These are phyloP conservation scores for Passer domesticus DNA, from an alignment of 2,113 vertebrate genomes.

Conservation along the genomic window DNA sequence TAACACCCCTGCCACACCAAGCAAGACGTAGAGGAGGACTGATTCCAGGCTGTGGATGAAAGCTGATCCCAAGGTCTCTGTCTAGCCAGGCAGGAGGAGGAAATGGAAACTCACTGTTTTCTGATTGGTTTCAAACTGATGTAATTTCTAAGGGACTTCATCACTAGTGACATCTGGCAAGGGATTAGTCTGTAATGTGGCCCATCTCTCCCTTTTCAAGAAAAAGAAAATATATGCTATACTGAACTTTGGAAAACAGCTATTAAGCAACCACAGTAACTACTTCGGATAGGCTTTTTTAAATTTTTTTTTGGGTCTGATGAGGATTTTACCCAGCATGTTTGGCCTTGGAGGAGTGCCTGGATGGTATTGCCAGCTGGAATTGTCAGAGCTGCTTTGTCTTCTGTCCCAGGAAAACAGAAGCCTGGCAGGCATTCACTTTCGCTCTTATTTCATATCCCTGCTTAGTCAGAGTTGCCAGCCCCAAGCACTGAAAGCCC, in stretches of 20 bases:
- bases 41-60: constrained; percentile 10
- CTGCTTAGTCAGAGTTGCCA: constrained; percentile 64
- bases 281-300: constrained; percentile 7
- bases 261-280: constrained; percentile 24
- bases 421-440: constrained; percentile 53
- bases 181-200: background rate
- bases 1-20: constrained; percentile 3
- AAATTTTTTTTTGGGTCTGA: background rate
- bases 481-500: constrained; percentile 43
- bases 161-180: constrained; percentile 44
- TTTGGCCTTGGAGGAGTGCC: constrained; percentile 57
- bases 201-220: background rate
- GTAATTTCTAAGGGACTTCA: constrained; percentile 40
- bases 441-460: constrained; percentile 56
- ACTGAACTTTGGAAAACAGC: constrained; percentile 1
- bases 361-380: constrained; percentile 64
- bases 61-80: constrained; percentile 36
- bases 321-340: constrained; percentile 57
- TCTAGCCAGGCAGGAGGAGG: constrained; percentile 17
- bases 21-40: background rate
- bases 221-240: constrained; percentile 22
- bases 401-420: constrained; percentile 65
- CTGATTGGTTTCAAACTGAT: constrained; percentile 34
- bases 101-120: constrained; percentile 48
- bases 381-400: constrained; percentile 66